Evolutionary conservation across 2,113 vertebrate species (phyloP).

Genomic region (Phasianus colchicus): DNA sequence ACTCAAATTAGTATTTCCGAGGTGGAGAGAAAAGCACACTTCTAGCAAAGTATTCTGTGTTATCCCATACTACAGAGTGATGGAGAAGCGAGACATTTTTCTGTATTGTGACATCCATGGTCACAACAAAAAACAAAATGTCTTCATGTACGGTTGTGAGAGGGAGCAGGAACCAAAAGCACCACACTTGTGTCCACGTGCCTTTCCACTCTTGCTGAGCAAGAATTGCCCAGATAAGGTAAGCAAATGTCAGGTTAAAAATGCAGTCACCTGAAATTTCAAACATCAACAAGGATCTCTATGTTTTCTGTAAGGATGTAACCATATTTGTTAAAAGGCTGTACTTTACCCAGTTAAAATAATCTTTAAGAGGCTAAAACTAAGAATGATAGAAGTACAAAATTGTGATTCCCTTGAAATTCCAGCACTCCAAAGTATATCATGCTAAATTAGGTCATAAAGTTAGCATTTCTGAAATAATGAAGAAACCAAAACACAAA

Average conservation of each 20-base stretch:
- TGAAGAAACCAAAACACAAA: not conserved
- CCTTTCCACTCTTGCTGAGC: constrained; percentile 82
- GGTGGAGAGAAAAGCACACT: not conserved
- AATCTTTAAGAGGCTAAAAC: not conserved
- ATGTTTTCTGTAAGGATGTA: not conserved
- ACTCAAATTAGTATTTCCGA: not conserved
- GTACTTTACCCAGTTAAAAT: not conserved
- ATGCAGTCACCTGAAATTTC: not conserved
- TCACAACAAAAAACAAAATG: constrained; percentile 81
- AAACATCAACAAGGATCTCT: not conserved
- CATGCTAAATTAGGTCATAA: not conserved
- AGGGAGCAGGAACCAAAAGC: constrained; percentile 13
- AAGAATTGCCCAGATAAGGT: constrained; percentile 83
- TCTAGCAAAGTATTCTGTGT: not conserved
- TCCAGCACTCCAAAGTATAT: not conserved
- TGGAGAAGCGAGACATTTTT: constrained; percentile 75
- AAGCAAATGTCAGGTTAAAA: not conserved
- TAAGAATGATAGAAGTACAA: not conserved
- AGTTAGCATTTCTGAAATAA: not conserved
- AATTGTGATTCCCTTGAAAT: not conserved
- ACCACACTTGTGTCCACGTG: constrained; percentile 38
- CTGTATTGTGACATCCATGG: constrained; percentile 84
- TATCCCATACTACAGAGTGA: constrained; percentile 66
- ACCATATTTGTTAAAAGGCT: not conserved
- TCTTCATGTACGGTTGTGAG: constrained; percentile 82